These are phyloP conservation scores for Nixonia krombeini DNA, from an alignment of 1,140 invertebrate genomes.

Conservation along the genomic window DNA sequence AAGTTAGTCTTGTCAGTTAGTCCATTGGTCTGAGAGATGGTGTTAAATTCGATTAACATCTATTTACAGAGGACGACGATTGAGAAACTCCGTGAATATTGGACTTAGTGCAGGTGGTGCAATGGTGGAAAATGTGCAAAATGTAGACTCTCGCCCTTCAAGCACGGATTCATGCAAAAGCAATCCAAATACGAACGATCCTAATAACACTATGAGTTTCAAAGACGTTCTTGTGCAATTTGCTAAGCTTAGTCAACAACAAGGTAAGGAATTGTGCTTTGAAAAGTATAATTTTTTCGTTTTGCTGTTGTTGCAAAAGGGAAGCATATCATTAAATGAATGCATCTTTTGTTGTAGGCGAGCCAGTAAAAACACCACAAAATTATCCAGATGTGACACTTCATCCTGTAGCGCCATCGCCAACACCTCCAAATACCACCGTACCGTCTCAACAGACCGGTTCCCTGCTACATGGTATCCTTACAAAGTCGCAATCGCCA, in stretches of 20 bases:
- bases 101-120: slow-evolving; percentile 65
- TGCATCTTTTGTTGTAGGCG: slow-evolving; percentile 43
- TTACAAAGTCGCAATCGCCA: slow-evolving; percentile 75
- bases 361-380: slow-evolving; percentile 73
- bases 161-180: slow-evolving; percentile 73
- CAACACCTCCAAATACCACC: slow-evolving; percentile 61
- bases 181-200: slow-evolving; percentile 60
- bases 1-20: no score
- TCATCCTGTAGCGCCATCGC: slow-evolving; percentile 76
- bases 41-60: no score
- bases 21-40: no score
- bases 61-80: slow-evolving; percentile 61
- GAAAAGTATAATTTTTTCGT: no score
- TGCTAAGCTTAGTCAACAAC: slow-evolving; percentile 76
- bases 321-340: background rate
- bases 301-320: no score
- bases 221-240: slow-evolving; percentile 85
- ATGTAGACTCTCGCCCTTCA: slow-evolving; percentile 68
- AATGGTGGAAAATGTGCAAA: slow-evolving; percentile 62
- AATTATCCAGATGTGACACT: slow-evolving; percentile 85
- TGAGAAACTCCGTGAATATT: slow-evolving; percentile 67
- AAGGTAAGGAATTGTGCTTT: no score
- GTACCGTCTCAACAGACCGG: slow-evolving; percentile 70
- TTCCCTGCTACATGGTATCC: slow-evolving; percentile 81
- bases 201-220: slow-evolving; percentile 73